A percentile compares a stretch with the other conserved stretches of the same genome.
Evolutionary conservation across 2,797 vertebrate genomes (phyloP).

Genomic region (Melanotaenia pygmaea): DNA sequence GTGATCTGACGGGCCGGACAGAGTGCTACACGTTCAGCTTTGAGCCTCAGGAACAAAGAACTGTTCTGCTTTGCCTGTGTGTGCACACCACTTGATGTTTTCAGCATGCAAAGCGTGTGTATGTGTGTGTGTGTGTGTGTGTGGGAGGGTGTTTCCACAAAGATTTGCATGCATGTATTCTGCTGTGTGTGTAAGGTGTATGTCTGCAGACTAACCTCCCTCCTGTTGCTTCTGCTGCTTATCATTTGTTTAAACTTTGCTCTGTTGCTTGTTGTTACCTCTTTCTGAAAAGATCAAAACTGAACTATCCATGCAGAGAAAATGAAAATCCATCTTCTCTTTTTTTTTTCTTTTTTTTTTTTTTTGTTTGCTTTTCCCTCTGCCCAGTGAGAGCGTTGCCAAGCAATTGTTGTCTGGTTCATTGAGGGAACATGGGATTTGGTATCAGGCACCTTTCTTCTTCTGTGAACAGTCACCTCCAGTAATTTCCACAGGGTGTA

Average conservation of each 20-base stretch:
- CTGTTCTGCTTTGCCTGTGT: conserved; percentile 45
- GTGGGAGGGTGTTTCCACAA: conserved; percentile 45
- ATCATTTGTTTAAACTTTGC: conserved; percentile 46
- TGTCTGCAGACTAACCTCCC: conserved; percentile 30
- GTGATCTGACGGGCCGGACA: conserved; percentile 68
- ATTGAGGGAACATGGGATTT: conserved; percentile 75
- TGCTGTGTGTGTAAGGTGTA: conserved; percentile 26
- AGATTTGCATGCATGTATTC: conserved; percentile 55
- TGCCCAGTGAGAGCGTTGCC: conserved; percentile 72
- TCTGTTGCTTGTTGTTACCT: conserved; percentile 37
- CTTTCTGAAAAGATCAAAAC: conserved; percentile 42
- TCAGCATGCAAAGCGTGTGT: conserved; percentile 45
- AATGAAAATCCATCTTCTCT: conserved; percentile 46
- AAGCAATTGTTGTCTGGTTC: conserved; percentile 77
- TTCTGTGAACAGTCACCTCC: conserved; percentile 66
- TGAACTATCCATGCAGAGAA: conserved; percentile 36
- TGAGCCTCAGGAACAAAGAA: conserved; percentile 70
- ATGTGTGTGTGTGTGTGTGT: conserved; percentile 22
- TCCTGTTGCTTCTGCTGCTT: conserved; percentile 51
- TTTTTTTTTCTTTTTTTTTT: conserved; percentile 36
- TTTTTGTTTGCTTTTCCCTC: conserved; percentile 55
- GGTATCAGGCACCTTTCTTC: conserved; percentile 67
- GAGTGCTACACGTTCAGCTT: conserved; percentile 60
- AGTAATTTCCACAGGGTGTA: conserved; percentile 69
- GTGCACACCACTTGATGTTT: conserved; percentile 57